Base-by-base conservation (phyloP, 2,888 invertebrate species). In the Pseudolycoriella hygida region DNA sequence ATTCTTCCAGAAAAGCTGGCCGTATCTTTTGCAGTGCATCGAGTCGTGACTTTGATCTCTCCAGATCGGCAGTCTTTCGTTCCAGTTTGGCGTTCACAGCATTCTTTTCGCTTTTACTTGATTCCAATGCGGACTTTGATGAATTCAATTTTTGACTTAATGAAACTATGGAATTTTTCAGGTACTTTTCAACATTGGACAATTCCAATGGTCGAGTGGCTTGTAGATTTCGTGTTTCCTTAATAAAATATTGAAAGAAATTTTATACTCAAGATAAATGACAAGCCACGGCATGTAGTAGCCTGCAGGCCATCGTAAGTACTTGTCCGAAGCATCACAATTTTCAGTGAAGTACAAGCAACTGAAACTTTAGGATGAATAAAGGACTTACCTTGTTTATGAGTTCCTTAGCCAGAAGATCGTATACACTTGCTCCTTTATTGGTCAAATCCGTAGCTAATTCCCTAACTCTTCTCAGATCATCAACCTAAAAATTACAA, bases 1-100 rank as follows among this genome's bases (percentile, higher is more conserved):
- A 87, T 64, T 98, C 97, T 55, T 93, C 90, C 73, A 96, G 81
- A 62, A 94, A 97, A 0, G 93, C 94, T 1, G 97, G 97, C 43
- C 92, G 80, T 50, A 96, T 93, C 73, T 89, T 93, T 66, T 92
- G 88, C 53, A 98, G 70, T 0, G 96, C 90, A 56, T 87, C 84
- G 41, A 97, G 69, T 31, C 98, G 71, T 63, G 96, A 96, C 61
- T 89, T 87, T 51, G 90, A 90, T 44, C 98, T 71, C 54, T 90
- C 88, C 51, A 96, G 70, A 60, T 98, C 98, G 0, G 80, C 77
- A 52, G 77, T 76, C 52, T 90, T 80, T 47, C 96, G 78, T 60
- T 94, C 93, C 47, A 97, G 80, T 69, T 96, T 94, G 10, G 81
- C 76, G 56, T 90, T 92, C 2, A 97, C 69, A 50, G 80, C 89